Conservation (phyloP, 2,797 vertebrate genomes). For the Gila robusta region DNA sequence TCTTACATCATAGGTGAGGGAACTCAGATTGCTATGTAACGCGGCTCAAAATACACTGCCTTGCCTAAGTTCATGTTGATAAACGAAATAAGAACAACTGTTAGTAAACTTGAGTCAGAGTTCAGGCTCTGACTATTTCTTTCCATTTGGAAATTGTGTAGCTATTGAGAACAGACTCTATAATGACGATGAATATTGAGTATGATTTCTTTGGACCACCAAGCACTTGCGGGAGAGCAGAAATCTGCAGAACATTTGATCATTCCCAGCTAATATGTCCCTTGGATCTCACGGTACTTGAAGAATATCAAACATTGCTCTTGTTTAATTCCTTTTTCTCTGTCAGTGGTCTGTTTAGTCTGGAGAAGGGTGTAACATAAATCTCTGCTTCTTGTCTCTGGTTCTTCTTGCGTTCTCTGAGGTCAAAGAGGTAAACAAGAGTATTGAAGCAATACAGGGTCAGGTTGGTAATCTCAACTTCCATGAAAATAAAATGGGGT, state of each 20-base stretch:
- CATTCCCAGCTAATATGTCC: slow-evolving; percentile 24
- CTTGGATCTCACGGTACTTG: slow-evolving; percentile 14
- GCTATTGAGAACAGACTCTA: background rate
- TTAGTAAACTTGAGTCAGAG: slow-evolving; percentile 21
- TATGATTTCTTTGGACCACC: slow-evolving; percentile 27
- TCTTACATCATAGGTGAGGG: slow-evolving; percentile 45
- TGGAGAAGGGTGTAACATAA: slow-evolving; percentile 41
- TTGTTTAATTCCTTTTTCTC: slow-evolving; percentile 43
- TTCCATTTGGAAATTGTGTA: background rate
- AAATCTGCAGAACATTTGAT: slow-evolving; percentile 19
- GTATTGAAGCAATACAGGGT: background rate
- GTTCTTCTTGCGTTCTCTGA: background rate
- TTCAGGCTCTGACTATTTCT: background rate
- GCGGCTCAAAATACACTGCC: slow-evolving; percentile 32
- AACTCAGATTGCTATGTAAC: slow-evolving; percentile 34
- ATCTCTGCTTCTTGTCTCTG: slow-evolving; percentile 1
- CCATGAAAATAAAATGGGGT: slow-evolving; percentile 1
- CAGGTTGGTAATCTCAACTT: background rate
- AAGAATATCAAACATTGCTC: slow-evolving; percentile 36
- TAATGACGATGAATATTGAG: slow-evolving; percentile 13
- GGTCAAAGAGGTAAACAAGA: slow-evolving; percentile 3
- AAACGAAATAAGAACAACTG: slow-evolving; percentile 50
- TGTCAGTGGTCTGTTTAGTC: slow-evolving; percentile 55
- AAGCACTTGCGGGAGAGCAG: slow-evolving; percentile 2
- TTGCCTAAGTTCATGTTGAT: slow-evolving; percentile 55